Percentiles rank a stretch among this genome's conserved stretches.
Evolutionary conservation across 2,113 vertebrate species (phyloP).

Genomic region (Gallinago undulata): DNA sequence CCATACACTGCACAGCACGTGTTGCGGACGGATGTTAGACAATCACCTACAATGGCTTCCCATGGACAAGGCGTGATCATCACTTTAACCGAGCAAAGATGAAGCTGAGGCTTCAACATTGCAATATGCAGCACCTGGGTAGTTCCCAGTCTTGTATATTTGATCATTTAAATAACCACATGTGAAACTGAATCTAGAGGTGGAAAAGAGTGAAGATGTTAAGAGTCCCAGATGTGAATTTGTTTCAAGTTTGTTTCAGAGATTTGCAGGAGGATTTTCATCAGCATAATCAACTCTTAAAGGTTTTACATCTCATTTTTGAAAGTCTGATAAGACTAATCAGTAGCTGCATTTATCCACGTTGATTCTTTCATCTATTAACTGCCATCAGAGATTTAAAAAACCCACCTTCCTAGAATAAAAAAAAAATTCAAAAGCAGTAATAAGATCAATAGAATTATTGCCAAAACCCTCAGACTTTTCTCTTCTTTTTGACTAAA

Average conservation of each 20-base stretch:
- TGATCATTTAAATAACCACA: constrained; percentile 10
- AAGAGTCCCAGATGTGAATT: background rate
- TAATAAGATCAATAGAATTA: background rate
- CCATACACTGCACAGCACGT: background rate
- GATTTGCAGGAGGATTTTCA: background rate
- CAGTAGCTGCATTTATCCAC: background rate
- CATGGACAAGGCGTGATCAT: background rate
- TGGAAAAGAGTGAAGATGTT: background rate
- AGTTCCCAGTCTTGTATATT: background rate
- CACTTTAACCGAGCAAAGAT: background rate
- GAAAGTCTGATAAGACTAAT: background rate
- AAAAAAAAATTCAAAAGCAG: background rate
- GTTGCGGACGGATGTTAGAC: background rate
- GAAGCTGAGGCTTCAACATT: background rate
- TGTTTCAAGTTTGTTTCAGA: background rate
- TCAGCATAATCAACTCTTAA: background rate
- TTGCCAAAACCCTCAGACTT: background rate
- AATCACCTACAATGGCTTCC: background rate
- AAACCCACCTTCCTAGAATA: background rate
- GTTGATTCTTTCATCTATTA: background rate
- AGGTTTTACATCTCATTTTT: background rate
- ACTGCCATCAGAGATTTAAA: background rate
- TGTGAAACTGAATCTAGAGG: background rate
- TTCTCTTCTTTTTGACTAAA: background rate
- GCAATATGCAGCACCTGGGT: background rate